Evolutionary conservation across 2,888 invertebrate genomes (phyloP), one percentile per base, ranked within the genome.

Genomic region (Cataglyphis albicans): DNA sequence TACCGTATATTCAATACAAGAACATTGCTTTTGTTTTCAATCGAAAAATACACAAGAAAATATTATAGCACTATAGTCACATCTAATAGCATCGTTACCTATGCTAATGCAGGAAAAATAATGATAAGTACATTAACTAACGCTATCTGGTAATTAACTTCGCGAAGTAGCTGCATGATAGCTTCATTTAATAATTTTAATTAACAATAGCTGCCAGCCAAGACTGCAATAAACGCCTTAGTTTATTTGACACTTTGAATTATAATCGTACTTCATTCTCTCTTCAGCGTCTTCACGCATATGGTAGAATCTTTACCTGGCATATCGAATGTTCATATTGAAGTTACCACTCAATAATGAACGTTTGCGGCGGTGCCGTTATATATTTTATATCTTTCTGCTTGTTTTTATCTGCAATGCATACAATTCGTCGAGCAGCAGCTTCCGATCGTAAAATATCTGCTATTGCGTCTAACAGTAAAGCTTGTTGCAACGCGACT

Each of bases 391-490:
- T 32, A 78, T 57, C 44, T 78, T 68, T 61, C 48, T 38, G 21
- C 59, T 41, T 32, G 25, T 44, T 7, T 41, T 68, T 70, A 80
- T 80, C 70, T 70, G 59, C 78, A 78, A 78, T 32, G 32, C 32
- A 74, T 57, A 41, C 65, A 64, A 67, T 81, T 61, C 32, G 48
- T 59, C 29, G 52, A 63, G 78, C 55, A 78, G n/a, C 57, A 81
- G 67, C 74, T 80, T 57, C 72, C 70, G 78, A 76, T 82, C 84
- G 68, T 83, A 74, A 80, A 84, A 59, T 21, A 32, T 41, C 35
- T 55, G 38, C 9, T 21, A 38, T n/a, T 35, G 59, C 76, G 38
- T 59, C 57, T 83, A 83, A 81, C 80, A 73, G 83, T 83, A 84
- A 75, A 82, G 41, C 68, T 81, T 55, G 41, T 55, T 44, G 57